Base-by-base conservation (phyloP, 2,888 invertebrate genomes). In the Apodemia zela region DNA sequence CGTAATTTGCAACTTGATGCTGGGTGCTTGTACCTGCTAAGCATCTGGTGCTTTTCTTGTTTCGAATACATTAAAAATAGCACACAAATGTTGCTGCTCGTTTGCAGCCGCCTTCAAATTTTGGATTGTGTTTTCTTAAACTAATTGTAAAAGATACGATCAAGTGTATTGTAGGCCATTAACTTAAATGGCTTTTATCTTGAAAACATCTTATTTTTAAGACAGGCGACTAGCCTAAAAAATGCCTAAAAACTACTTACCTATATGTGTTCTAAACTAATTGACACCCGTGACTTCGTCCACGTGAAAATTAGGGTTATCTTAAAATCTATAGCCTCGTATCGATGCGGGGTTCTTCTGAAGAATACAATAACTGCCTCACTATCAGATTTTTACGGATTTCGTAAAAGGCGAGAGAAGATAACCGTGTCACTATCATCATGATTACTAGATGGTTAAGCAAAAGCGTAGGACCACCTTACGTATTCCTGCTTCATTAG, bases 1-100 rank as follows among this genome's bases (percentile, higher is more conserved):
- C 72, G 72, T 80, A 82, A 87, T 89, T 88, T 87, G 88, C 88
- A 87, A 88, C 81, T 84, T 82, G 89, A 88, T 85, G 85, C 85
- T 85, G 84, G 74, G 74, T 72, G 75, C 74, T 76, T 74, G 81
- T 89, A 90, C 90, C 90, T 90, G 89, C 85, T 73, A 67, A 73
- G 79, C 89, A 90, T 89, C 85, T 89, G 90, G 85, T 87, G 85
- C 79, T 81, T 84, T 85, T 80, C 81, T 83, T 82, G 74, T 79
- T 76, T 78, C 71, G 73, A 68, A 69, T 67, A 67, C 77, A 71
- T 83, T 84, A 82, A 85, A 88, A 85, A 87, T 87, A 87, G 85
- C 81, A 82, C 71, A 69, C 71, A 70, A 70, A 71, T 72, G 69
- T 66, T 65, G 42, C 33, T 33, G 33, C 15, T 64, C 64, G 63